These are phyloP conservation scores for Myodes glareolus DNA, from an alignment of 2,113 vertebrate species.

Conservation along the genomic window DNA sequence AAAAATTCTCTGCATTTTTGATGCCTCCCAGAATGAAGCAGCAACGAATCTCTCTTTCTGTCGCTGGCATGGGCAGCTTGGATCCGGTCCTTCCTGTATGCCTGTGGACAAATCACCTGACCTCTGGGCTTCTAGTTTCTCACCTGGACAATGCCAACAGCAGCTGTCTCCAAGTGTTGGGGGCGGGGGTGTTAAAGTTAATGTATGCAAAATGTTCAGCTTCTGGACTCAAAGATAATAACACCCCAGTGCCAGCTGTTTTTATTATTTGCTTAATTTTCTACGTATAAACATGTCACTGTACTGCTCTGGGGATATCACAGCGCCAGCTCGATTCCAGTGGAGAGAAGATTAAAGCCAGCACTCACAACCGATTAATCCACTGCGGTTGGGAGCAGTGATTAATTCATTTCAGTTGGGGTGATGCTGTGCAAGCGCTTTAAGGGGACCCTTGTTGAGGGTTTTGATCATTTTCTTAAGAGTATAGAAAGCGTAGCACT, in stretches of 20 bases:
- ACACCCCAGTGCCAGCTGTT: background rate
- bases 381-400: background rate
- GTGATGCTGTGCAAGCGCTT: accelerated
- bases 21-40: background rate
- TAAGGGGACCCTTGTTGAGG: background rate
- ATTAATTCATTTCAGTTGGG: background rate
- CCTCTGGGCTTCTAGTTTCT: background rate
- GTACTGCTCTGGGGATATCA: background rate
- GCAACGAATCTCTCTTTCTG: background rate
- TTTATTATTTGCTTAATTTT: background rate
- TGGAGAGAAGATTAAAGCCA: background rate
- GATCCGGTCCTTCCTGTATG: background rate
- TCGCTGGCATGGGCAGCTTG: background rate
- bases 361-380: constrained; percentile 9
- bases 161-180: background rate
- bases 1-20: background rate
- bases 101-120: background rate
- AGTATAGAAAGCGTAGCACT: background rate
- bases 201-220: background rate
- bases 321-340: background rate
- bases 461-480: background rate
- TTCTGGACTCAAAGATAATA: background rate
- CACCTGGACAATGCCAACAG: background rate
- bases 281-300: background rate
- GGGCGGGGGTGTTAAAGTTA: background rate